Evolutionary conservation across 2,113 vertebrate species (phyloP).

Genomic region (Delphinus delphis): DNA sequence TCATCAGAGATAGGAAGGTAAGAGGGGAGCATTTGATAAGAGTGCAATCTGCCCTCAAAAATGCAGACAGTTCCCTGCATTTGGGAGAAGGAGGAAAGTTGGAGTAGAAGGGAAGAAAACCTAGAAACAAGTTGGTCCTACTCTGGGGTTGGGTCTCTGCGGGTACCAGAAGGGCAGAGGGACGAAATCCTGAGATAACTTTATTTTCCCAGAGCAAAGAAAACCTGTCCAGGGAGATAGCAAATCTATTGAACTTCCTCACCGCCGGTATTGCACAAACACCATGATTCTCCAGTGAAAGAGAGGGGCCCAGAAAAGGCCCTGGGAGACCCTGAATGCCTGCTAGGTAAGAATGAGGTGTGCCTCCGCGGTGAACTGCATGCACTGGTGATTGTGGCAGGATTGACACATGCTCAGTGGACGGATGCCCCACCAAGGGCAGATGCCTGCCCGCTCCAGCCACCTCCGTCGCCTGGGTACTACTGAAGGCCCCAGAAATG

Average conservation of each 20-base stretch:
- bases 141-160: background rate
- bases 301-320: background rate
- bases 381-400: background rate
- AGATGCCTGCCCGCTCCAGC: background rate
- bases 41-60: background rate
- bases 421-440: background rate
- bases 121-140: background rate
- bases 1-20: background rate
- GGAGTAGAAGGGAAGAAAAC: background rate
- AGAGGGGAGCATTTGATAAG: background rate
- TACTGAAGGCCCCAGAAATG: background rate
- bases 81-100: background rate
- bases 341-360: background rate
- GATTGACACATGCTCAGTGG: background rate
- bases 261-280: fast-evolving
- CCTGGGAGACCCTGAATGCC: background rate
- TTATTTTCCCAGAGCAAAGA: background rate
- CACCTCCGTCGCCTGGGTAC: background rate
- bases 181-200: background rate
- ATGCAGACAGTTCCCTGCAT: background rate
- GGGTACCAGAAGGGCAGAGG: fast-evolving
- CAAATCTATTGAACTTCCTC: background rate
- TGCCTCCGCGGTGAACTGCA: background rate
- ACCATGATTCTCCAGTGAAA: background rate
- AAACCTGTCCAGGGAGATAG: background rate